Evolutionary conservation across 2,113 vertebrate genomes (phyloP).

Genomic region (Etheostoma cragini): DNA sequence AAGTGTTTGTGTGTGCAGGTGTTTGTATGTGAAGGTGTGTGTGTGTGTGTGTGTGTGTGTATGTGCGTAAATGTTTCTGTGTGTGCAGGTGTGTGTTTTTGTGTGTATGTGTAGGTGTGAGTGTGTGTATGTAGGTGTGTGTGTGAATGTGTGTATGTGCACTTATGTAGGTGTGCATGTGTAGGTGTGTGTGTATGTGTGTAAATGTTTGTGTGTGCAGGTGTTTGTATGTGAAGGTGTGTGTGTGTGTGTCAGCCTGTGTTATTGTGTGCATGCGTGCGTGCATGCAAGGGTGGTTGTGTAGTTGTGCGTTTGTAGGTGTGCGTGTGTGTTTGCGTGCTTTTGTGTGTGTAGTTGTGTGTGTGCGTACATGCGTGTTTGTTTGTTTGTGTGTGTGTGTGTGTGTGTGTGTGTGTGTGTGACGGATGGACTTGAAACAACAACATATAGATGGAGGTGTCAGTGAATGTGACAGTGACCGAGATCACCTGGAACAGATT

Average conservation of each 20-base stretch:
- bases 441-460: conserved; percentile 7
- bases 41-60: conserved; percentile 2
- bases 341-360: not conserved
- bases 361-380: not conserved
- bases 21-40: conserved; percentile 9
- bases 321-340: no score
- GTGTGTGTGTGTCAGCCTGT: no score
- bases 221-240: no score
- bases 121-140: no score
- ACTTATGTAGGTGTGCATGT: not conserved
- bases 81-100: conserved; percentile 1
- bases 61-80: no score
- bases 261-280: no score
- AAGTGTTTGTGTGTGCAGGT: not conserved
- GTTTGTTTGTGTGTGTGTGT: not conserved
- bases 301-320: no score
- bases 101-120: conserved; percentile 4
- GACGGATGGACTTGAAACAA: not conserved
- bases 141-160: conserved; percentile 6
- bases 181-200: conserved; percentile 6
- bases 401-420: not conserved
- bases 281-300: no score
- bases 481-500: conserved; percentile 41
- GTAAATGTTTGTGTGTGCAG: no score
- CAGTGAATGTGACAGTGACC: conserved; percentile 23